phyloP scores from a whole-genome alignment of 2,797 vertebrate genomes.

The Melanotaenia nigrans region DNA sequence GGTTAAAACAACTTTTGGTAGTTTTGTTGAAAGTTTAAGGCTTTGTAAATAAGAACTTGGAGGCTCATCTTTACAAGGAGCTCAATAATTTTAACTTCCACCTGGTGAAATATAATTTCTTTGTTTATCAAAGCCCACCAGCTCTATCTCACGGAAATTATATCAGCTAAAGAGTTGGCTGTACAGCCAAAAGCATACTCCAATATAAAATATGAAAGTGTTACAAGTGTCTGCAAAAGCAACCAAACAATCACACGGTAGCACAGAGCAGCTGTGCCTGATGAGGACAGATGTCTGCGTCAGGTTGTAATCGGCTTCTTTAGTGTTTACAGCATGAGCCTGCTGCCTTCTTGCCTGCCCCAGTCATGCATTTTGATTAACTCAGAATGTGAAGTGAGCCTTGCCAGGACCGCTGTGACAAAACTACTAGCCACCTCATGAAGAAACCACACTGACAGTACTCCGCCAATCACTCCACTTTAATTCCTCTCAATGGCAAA shows the following conservation, averaged over 20 bases:
- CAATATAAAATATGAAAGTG: constrained; percentile 61
- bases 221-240: constrained; percentile 64
- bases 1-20: constrained; percentile 19
- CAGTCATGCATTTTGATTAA: constrained; percentile 72
- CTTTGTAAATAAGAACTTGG: constrained; percentile 14
- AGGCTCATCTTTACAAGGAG: constrained; percentile 23
- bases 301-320: constrained; percentile 72
- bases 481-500: constrained; percentile 69
- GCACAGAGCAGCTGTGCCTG: constrained; percentile 68
- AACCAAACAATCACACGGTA: constrained; percentile 64
- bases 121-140: constrained; percentile 47
- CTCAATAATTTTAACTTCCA: constrained; percentile 42
- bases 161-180: constrained; percentile 53
- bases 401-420: constrained; percentile 55
- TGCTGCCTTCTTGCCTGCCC: constrained; percentile 55
- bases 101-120: constrained; percentile 48
- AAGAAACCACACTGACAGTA: constrained; percentile 66
- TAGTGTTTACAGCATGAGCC: constrained; percentile 63
- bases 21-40: constrained; percentile 31
- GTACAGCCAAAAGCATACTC: constrained; percentile 56
- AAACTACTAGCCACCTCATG: constrained; percentile 45
- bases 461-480: constrained; percentile 64
- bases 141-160: constrained; percentile 59
- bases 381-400: constrained; percentile 57
- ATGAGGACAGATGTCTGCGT: constrained; percentile 76